These are phyloP conservation scores for Rhagium mordax DNA, from an alignment of 2,888 invertebrate genomes.

Conservation along the genomic window DNA sequence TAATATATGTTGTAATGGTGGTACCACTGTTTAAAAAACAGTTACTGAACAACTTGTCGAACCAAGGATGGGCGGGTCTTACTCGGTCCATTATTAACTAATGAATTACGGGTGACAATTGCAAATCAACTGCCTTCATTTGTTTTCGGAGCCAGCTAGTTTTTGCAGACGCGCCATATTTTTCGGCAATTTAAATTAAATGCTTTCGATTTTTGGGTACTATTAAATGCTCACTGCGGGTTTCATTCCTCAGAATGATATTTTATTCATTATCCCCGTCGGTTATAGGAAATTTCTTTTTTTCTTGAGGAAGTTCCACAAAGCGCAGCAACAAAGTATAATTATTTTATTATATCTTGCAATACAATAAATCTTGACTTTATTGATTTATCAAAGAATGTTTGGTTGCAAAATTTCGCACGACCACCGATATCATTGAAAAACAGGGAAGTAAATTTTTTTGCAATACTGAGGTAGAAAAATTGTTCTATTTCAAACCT, in stretches of 20 bases:
- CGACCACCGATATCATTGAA: no score
- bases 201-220: slow-evolving; percentile 1
- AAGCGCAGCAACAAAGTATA: no score
- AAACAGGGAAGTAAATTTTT: no score
- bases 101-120: slow-evolving; percentile 65
- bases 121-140: slow-evolving; percentile 53
- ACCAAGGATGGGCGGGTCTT: slow-evolving; percentile 42
- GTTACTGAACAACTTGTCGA: slow-evolving; percentile 43
- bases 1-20: slow-evolving; percentile 41
- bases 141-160: slow-evolving; percentile 50
- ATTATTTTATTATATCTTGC: no score
- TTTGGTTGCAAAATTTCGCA: no score
- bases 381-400: no score
- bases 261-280: slow-evolving; percentile 26
- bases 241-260: slow-evolving; percentile 38
- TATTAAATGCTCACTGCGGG: slow-evolving; percentile 12
- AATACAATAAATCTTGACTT: no score
- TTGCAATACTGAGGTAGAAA: no score
- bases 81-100: slow-evolving; percentile 60
- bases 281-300: background rate
- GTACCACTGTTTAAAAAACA: slow-evolving; percentile 46
- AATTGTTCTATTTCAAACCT: no score
- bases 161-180: slow-evolving; percentile 62
- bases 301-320: no score
- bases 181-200: slow-evolving; percentile 53